Base-by-base conservation (phyloP, 2,797 vertebrate genomes). In the Sebastolobus alascanus region DNA sequence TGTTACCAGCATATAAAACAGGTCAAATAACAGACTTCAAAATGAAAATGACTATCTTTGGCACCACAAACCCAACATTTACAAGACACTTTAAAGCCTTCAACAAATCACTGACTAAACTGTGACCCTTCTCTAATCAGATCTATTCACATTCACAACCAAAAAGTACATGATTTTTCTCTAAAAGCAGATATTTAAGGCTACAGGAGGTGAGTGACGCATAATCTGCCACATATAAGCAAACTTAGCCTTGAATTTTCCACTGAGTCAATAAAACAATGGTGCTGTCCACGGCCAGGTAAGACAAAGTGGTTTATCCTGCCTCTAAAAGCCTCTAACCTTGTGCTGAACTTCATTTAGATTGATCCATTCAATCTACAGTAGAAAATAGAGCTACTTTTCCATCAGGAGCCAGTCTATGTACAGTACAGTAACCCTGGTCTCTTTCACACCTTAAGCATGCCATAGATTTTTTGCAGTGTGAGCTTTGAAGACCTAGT, bases 31-130 rank as follows among this genome's bases (percentile, higher is more conserved):
- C 52, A 66, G 50, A 38, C 54, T 40, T 70, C 37, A 69, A 31
- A 74, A 68, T 69, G 14, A 58, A 69, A 78, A 69, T 78, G 3
- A 61, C 40, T 60, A 2, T 38, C 14, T 4, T 61, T 72, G 22
- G 58, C 18, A 14, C 1, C 22, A 68, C 43, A 78, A 74, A 84
- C 33, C 35, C 16, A 38, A 25, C 54, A 79, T 65, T 50, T 78
- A 58, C 27, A 75, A 50, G 38, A 65, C 31, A 67, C 54, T 79
- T 76, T 20, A 73, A 79, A 76, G 33, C 66, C 43, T 68, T 58
- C 22, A 59, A 13, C 52, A 69, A 75, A 79, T 82, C 63, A 70
- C 37, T 52, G 69, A 27, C 37, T 7, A 60, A 84, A 68, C 18
- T 33, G 14, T 18, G 31, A 63, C 22, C 13, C 35, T 59, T 59